Evolutionary conservation across 1,140 invertebrate species (phyloP), one percentile per base, ranked within the genome.

Genomic region (Aphaenogaster floridana): DNA sequence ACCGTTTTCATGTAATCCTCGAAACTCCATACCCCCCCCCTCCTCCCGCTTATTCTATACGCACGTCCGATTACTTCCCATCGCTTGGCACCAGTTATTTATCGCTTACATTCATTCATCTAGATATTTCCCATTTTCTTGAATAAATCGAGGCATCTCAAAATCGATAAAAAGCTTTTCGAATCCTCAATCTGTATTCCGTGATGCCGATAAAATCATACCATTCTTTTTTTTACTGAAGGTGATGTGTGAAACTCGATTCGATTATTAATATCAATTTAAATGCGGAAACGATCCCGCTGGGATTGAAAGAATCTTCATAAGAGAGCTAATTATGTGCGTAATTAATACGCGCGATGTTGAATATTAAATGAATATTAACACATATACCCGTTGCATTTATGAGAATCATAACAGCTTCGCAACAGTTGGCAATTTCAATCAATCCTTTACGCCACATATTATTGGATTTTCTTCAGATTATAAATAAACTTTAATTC

Each of bases 1-100:
- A 91, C 88, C 80, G 64, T 91, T 89, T 91, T 59, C 88, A 83
- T 89, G 90, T 86, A 91, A 91, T 91, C 84, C 89, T 71, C 68
- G 79, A 88, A 84, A 89, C 86, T 91, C 87, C 63, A 50, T 64
- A 52, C n/a, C 52, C 42, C 17, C 36, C 21, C 11, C 45, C 4
- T 21, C 9, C 28, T 34, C 2, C 28, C 28, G 59, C 64, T 72
- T 72, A 54, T 50, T 68, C 42, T 6, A 9, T 39, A 68, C 17
- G 48, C 71, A 64, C 45, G 69, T 77, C 64, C 64, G 72, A 87
- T 72, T 61, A 76, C 45, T 81, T 78, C 28, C 39, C 21, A 61
- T 76, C 34, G 81, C 28, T 21, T 15, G 36, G 8, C 45, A n/a
- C 61, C 13, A 42, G 45, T 66, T 63, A 59, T 54, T 83, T 77